phyloP scores from a whole-genome alignment of 2,113 vertebrate genomes.

The Phyllostomus discolor region DNA sequence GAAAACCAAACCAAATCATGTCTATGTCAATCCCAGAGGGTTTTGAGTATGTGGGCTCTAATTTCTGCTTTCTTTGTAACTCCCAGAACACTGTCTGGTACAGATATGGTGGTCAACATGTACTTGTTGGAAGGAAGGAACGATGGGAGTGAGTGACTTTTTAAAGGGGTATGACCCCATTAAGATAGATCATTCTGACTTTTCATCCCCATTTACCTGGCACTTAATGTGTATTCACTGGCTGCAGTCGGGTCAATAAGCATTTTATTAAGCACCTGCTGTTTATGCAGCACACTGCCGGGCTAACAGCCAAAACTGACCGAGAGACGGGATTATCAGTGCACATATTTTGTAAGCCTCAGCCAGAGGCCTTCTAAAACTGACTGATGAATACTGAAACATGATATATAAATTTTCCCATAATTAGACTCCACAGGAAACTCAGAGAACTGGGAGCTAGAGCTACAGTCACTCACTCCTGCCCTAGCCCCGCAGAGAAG shows the following conservation, averaged over 20 bases:
- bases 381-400: background rate
- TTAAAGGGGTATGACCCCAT: background rate
- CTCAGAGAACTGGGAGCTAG: background rate
- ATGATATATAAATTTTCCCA: background rate
- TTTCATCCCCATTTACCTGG: background rate
- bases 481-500: background rate
- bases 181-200: background rate
- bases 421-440: background rate
- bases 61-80: background rate
- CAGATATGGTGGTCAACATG: background rate
- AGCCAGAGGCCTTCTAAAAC: conserved; percentile 24
- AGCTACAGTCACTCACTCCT: background rate
- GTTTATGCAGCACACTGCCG: background rate
- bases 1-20: background rate
- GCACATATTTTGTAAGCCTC: background rate
- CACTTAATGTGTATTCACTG: background rate
- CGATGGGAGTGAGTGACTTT: background rate
- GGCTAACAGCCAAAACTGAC: background rate
- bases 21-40: background rate
- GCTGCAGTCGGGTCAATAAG: background rate
- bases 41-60: background rate
- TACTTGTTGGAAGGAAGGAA: background rate
- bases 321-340: background rate
- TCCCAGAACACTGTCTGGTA: background rate
- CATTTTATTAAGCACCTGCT: background rate